Percentiles rank a stretch among this genome's conserved stretches.
Conservation (phyloP, 2,797 vertebrate species). For the Xyrichtys novacula region DNA sequence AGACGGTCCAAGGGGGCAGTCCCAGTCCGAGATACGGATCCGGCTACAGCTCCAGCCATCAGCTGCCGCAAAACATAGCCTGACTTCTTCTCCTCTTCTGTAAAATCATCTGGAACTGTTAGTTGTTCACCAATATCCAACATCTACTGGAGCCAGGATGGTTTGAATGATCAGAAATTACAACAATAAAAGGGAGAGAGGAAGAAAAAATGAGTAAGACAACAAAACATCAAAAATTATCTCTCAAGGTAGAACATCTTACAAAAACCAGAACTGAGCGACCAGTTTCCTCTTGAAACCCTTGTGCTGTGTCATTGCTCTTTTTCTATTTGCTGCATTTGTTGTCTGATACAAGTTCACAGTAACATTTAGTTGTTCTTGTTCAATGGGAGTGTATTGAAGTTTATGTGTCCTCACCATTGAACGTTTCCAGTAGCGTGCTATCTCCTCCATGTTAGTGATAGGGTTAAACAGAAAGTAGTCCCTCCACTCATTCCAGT, state of each 20-base stretch:
- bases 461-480: slow-evolving; percentile 92
- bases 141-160: slow-evolving; percentile 83
- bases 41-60: slow-evolving; percentile 92
- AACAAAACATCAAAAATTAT: background rate
- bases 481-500: slow-evolving; percentile 94
- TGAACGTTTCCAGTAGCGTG: slow-evolving; percentile 92
- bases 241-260: too few relatives aligned
- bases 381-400: background rate
- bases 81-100: slow-evolving; percentile 92
- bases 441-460: slow-evolving; percentile 90
- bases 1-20: slow-evolving; percentile 95
- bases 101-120: slow-evolving; percentile 95
- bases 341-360: too few relatives aligned
- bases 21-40: slow-evolving; percentile 92
- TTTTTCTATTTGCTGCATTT: too few relatives aligned
- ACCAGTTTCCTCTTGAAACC: background rate
- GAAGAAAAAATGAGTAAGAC: background rate
- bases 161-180: background rate
- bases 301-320: background rate
- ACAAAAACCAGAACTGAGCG: too few relatives aligned
- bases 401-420: slow-evolving; percentile 78
- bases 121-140: slow-evolving; percentile 96
- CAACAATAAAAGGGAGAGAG: background rate
- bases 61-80: slow-evolving; percentile 97
- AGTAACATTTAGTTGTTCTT: background rate